phyloP scores from a whole-genome alignment of 1,140 invertebrate species.

The Cydia amplana region DNA sequence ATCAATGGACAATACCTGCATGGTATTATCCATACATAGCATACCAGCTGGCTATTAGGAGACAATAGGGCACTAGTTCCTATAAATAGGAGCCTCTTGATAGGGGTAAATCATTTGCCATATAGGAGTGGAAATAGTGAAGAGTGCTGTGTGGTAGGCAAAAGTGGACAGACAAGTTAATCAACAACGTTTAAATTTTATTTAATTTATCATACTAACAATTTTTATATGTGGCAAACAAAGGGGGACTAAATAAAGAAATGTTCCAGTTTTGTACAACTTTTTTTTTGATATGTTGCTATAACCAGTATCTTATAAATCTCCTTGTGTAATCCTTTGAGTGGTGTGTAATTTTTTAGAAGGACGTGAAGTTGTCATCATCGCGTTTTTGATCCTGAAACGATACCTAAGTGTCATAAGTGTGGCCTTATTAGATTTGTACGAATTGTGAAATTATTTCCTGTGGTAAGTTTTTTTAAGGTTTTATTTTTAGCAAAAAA shows the following conservation, averaged over 20 bases:
- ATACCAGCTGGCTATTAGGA: background rate
- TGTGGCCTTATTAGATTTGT: background rate
- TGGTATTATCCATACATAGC: background rate
- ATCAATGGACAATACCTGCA: conserved; percentile 13
- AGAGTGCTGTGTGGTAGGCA: background rate
- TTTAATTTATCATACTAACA: background rate
- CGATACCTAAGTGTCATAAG: too few species aligned
- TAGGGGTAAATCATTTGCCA: background rate
- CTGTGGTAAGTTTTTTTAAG: background rate
- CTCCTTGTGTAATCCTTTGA: too few species aligned
- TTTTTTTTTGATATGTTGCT: too few species aligned
- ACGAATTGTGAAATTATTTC: background rate
- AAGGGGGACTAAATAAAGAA: too few species aligned
- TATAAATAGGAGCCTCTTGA: background rate
- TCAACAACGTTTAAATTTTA: background rate
- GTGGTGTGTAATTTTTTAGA: too few species aligned
- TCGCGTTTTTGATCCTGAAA: background rate
- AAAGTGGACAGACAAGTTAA: background rate
- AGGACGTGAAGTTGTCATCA: too few species aligned
- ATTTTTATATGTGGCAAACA: background rate
- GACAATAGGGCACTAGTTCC: background rate
- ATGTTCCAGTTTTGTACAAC: too few species aligned
- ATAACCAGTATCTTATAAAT: too few species aligned
- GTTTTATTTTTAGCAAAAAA: background rate
- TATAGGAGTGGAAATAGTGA: background rate